Base-by-base conservation (phyloP, 1,140 invertebrate genomes). In the Lineus longissimus region DNA sequence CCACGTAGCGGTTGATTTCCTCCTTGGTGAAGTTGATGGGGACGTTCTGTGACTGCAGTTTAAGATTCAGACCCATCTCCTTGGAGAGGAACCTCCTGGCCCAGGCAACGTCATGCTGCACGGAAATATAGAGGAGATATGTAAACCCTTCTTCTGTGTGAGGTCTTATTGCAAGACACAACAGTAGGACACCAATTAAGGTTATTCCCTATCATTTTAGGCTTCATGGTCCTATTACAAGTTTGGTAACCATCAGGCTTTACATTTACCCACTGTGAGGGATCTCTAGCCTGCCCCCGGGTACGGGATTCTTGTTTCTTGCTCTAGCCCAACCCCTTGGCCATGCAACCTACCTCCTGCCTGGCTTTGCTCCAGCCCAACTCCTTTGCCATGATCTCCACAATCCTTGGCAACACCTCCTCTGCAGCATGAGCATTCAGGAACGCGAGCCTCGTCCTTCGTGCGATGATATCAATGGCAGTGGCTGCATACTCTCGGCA, bases 51-150 rank as follows among this genome's bases (percentile, higher is more conserved):
- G 69, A 61, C 25, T 64, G 68, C 19, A 64, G 63, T 80, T 96
- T 95, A 2, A 98, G 92, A 73, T 91, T 88, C 73, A 96, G 90
- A 58, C 97, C 97, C 97, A 99, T 99, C 85, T 99, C 95, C 70
- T 88, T 88, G 40, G 90, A 87, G 0, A 99, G 84, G 78, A 98
- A 81, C 7, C 62, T 36, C 43, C 69, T 73, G 0, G 72, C 72
- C 33, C 72, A 64, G 15, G 72, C 70, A 25, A 75, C 62, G 57
- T 81, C 76, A 23, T 77, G 74, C 79, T 81, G 61, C 1, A 54
- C 55, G 56, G 17, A 31, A 22, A 54, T 41, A 56, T 27, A 36
- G n/a, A 57, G 56, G n/a, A 55, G 29, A 23, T 25, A 15, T 19
- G 1, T 6, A 4, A 61, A 56, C 23, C 4, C 1, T 22, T n/a